Base-by-base conservation (phyloP, 2,113 vertebrate species). In the Ammospiza nelsoni region DNA sequence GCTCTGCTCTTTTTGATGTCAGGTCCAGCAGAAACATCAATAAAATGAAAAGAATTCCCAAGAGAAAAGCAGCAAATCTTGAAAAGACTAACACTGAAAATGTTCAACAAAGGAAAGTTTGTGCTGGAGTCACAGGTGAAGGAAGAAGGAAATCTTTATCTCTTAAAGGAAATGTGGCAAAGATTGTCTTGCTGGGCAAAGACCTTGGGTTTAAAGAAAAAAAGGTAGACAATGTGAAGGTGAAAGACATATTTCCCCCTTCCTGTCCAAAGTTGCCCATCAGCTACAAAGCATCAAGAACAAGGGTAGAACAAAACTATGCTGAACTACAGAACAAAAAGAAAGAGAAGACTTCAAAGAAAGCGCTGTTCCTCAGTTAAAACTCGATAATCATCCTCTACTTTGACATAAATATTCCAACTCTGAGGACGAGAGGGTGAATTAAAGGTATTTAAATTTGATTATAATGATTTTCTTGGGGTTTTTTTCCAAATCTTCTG, bases 81-180 rank as follows among this genome's bases (percentile, higher is more conserved):
- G 86, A 96, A 94, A 96, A 72, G 88, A 72, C 57, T 41, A 79
- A 74, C 61, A 44, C 33, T 77, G 79, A 92, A 82, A 88, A 68
- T 72, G 51, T 73, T 73, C 62, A 80, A 92, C 92, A 97, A 95
- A 96, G 37, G 57, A 54, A 49, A 61, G 57, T 87, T 94, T 86
- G 83, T 62, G 81, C 93, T 85, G 82, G 61, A 95, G 96, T 91
- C 95, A 94, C 89, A 94, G 91, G 93, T 92, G 90, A 94, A 90
- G 46, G 74, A 93, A 80, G 87, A 88, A 94, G 93, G 68, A 88
- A 94, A 95, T 82, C 84, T 95, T 94, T 76, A 61, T 29, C 91
- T 77, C 87, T 96, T 69, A 49, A 96, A 95, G 84, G 55, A 96
- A 90, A 77, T 8, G 43, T 73, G 67, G 35, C 57, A 96, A 86